Conservation (phyloP, 2,113 vertebrate genomes). For the Eretmochelys imbricata region DNA sequence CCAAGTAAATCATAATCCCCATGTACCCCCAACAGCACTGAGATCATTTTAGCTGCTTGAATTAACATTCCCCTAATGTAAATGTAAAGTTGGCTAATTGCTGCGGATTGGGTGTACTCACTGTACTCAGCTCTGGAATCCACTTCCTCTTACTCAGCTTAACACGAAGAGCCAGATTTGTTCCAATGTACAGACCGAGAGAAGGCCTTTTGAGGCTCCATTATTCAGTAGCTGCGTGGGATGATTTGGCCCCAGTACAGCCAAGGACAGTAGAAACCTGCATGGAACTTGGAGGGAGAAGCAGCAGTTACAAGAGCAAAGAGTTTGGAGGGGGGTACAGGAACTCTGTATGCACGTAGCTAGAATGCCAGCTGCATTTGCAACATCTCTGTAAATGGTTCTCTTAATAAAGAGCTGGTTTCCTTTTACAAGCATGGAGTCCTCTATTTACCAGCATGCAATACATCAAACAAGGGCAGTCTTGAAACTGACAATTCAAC, state of each 20-base stretch:
- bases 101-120: background rate
- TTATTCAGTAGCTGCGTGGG: background rate
- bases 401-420: background rate
- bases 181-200: background rate
- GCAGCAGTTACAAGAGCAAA: accelerated
- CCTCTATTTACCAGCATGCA: conserved; percentile 15
- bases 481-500: background rate
- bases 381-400: background rate
- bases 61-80: background rate
- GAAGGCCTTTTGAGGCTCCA: background rate
- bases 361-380: background rate
- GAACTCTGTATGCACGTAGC: background rate
- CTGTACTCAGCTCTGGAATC: background rate
- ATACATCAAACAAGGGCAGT: background rate
- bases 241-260: background rate
- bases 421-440: background rate
- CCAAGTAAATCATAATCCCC: background rate
- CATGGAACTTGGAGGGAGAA: background rate
- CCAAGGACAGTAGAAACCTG: background rate
- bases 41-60: background rate
- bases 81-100: background rate
- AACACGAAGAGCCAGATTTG: background rate
- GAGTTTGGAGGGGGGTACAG: background rate
- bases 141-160: background rate
- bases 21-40: background rate